Conservation (phyloP, 2,888 invertebrate genomes). For the Ennomos erosarius region DNA sequence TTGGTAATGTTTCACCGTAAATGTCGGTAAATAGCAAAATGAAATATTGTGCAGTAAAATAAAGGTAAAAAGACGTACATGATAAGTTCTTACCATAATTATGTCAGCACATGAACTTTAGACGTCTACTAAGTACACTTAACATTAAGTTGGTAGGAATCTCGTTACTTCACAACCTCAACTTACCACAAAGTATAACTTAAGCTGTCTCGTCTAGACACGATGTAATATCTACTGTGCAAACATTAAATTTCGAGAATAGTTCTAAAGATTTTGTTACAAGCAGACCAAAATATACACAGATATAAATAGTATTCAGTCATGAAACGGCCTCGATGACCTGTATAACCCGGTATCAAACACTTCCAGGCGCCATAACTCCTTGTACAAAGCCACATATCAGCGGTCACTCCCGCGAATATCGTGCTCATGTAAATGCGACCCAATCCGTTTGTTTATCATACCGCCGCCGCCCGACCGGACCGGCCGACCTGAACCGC, state of each 20-base stretch:
- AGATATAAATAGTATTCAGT: not conserved
- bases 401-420: conserved; percentile 20
- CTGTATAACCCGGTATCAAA: conserved; percentile 12
- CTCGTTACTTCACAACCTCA: not conserved
- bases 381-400: conserved; percentile 23
- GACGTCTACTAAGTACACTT: not conserved
- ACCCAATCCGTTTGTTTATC: conserved; percentile 34
- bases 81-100: too few relatives aligned
- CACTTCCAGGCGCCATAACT: conserved; percentile 19
- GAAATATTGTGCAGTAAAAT: too few relatives aligned
- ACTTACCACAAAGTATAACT: not conserved
- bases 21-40: too few relatives aligned
- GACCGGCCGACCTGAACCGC: conserved; percentile 2
- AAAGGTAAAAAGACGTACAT: too few relatives aligned
- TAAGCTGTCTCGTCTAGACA: not conserved
- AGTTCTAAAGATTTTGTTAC: too few relatives aligned
- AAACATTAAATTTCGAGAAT: too few relatives aligned
- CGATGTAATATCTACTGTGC: not conserved
- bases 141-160: conserved; percentile 6
- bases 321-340: conserved; percentile 3
- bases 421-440: conserved; percentile 27
- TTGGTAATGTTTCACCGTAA: too few relatives aligned
- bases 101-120: conserved; percentile 2
- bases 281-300: not conserved
- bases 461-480: conserved; percentile 17